Conservation (phyloP, 2,888 invertebrate species). For the Zeuzera pyrina region DNA sequence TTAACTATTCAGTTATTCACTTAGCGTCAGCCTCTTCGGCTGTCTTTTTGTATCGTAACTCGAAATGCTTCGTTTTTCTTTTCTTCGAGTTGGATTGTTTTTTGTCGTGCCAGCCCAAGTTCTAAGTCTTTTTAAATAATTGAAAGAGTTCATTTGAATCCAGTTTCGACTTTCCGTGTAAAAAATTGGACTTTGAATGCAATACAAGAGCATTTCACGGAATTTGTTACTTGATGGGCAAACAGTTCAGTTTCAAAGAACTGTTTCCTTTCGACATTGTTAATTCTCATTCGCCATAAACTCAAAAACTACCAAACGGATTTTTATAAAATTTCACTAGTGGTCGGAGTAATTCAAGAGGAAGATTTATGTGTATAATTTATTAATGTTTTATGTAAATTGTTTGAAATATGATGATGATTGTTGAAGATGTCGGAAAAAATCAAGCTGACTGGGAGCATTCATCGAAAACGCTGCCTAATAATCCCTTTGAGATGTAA, state of each 20-base stretch:
- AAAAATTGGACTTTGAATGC: too few relatives aligned
- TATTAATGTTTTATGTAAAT: too few relatives aligned
- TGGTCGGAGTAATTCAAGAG: not conserved
- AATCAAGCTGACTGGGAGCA: too few relatives aligned
- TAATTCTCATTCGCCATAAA: too few relatives aligned
- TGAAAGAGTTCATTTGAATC: constrained; percentile 43
- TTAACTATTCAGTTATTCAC: constrained; percentile 72
- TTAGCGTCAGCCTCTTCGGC: constrained; percentile 53
- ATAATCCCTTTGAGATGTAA: too few relatives aligned
- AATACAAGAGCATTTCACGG: too few relatives aligned
- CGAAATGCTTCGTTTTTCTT: constrained; percentile 34
- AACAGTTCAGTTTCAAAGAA: not conserved
- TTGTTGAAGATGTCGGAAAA: too few relatives aligned
- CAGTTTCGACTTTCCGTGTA: constrained; percentile 20
- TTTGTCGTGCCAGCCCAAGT: constrained; percentile 32
- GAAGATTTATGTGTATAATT: too few relatives aligned
- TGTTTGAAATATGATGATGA: too few relatives aligned
- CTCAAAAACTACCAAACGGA: too few relatives aligned
- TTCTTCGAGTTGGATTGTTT: constrained; percentile 28
- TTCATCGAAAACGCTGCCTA: too few relatives aligned
- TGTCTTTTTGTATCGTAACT: constrained; percentile 56
- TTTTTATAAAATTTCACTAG: not conserved
- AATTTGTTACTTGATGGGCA: not conserved
- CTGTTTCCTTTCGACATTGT: not conserved
- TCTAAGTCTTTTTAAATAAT: constrained; percentile 43